These are phyloP conservation scores for Zapornia atra DNA, from an alignment of 2,113 vertebrate genomes.

Conservation along the genomic window DNA sequence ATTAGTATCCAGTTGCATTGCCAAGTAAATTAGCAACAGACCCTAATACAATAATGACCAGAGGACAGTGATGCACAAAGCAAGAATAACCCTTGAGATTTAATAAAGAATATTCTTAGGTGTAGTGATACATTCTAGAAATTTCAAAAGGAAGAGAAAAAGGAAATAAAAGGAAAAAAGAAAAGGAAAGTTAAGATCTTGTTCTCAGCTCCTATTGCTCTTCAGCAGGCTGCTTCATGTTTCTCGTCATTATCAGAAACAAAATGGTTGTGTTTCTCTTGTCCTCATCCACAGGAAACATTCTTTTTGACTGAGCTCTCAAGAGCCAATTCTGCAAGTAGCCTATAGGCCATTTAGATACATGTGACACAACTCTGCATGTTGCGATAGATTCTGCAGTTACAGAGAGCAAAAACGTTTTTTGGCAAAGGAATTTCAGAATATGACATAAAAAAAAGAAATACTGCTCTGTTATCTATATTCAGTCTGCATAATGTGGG, in stretches of 20 bases:
- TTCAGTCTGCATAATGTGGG: not conserved
- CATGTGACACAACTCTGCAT: not conserved
- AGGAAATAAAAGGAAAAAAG: fast-evolving
- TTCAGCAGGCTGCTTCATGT: not conserved
- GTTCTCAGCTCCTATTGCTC: not conserved
- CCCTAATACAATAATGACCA: not conserved
- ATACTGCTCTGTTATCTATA: not conserved
- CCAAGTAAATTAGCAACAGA: not conserved
- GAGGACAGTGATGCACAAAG: not conserved
- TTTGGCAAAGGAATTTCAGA: not conserved
- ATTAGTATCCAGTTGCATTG: not conserved
- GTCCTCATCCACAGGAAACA: not conserved
- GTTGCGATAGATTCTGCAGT: not conserved
- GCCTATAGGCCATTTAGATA: not conserved
- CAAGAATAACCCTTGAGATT: not conserved
- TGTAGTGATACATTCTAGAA: not conserved
- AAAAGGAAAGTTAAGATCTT: not conserved
- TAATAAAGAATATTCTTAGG: not conserved
- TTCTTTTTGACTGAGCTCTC: not conserved
- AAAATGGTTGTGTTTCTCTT: not conserved
- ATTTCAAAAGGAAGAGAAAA: not conserved
- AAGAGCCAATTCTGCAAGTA: not conserved
- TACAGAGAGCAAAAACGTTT: not conserved
- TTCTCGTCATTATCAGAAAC: not conserved
- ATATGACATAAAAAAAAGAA: not conserved